Evolutionary conservation across 2,888 invertebrate genomes (phyloP).

Genomic region (Lypha dubia): DNA sequence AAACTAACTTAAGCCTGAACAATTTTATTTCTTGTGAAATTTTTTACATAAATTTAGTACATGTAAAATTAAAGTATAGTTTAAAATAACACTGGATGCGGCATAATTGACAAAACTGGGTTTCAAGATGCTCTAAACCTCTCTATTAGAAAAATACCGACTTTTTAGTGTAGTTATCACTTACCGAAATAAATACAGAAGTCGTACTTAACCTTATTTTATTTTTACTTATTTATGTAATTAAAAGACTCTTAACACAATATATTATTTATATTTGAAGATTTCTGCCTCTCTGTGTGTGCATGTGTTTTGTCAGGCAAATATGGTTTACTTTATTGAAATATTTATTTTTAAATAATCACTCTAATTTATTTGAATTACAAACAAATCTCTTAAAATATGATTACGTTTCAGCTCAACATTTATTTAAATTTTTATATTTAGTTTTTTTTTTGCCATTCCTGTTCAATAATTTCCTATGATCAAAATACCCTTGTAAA

Average conservation of each 20-base stretch:
- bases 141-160: neutral
- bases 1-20: no score
- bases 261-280: neutral
- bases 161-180: neutral
- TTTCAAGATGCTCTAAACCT: neutral
- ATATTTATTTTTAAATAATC: neutral
- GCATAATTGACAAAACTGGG: neutral
- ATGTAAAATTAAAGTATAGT: no score
- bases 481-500: slow-evolving; percentile 25
- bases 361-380: neutral
- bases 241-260: neutral
- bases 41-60: no score
- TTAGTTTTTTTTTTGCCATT: neutral
- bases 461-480: neutral
- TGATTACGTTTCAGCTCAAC: no score
- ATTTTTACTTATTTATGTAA: slow-evolving; percentile 25
- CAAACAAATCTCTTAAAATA: neutral
- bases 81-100: no score
- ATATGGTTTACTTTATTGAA: neutral
- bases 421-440: neutral
- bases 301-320: no score
- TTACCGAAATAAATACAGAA: neutral
- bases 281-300: no score
- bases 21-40: no score
- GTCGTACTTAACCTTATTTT: slow-evolving; percentile 22